Evolutionary conservation across 1,140 invertebrate species (phyloP), one percentile per base, ranked within the genome.

Genomic region (Drosophila navojoa): DNA sequence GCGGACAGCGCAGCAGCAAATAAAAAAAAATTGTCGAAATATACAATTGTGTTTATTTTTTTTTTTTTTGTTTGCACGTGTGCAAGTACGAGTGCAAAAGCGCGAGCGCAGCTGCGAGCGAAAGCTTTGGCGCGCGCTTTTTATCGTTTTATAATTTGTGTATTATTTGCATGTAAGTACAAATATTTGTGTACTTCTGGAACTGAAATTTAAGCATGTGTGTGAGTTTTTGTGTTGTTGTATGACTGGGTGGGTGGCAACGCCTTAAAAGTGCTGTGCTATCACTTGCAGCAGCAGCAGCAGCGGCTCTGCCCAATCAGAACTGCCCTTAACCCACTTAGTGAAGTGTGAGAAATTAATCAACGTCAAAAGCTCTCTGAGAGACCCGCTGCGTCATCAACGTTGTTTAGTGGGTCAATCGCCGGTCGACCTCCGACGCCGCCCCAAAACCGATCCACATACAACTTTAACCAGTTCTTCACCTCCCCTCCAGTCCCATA

Each of bases 61-160:
- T 77, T 62, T 75, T 75, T 86, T 77, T 71, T 80, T 58, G 71
- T 85, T 72, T 75, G 77, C 71, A 60, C 44, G 67, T 60, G 79
- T 77, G 68, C 78, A 59, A 81, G 57, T 80, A 77, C 77, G 84
- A 79, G 71, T 77, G 79, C 72, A 74, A 68, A 50, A 81, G 45
- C 22, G 59, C 40, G 47, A 57, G 35, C 16, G 35, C 61, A 79
- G 19, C 50, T 32, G 40, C 16, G 29, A 71, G 45, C 40, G 55
- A 74, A 40, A 55, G 50, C n/a, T 49, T 61, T 32, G 27, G 16
- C 47, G 63, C 70, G 66, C 57, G 57, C 64, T 62, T 74, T 38
- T 71, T 52, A 71, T 60, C 19, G 53, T 45, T 60, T 59, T 19
- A 29, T 54, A 70, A 55, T 38, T 70, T n/a, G 59, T 35, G 27